Evolutionary conservation across 2,888 invertebrate species (phyloP), one percentile per base, ranked within the genome.

Genomic region (Nomada fucata): DNA sequence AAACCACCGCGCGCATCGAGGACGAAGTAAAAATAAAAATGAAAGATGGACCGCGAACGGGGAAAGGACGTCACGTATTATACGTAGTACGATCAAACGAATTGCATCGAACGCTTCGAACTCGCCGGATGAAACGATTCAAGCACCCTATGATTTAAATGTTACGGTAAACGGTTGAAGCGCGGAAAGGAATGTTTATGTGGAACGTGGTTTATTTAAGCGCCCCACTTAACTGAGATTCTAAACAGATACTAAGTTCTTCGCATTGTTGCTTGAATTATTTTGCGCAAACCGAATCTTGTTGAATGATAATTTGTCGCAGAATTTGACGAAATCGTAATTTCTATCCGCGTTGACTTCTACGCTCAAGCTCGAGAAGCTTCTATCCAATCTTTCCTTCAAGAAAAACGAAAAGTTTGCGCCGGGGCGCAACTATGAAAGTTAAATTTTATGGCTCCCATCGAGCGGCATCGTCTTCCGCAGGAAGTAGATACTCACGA

Each of bases 391-490:
- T 65, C 53, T 73, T 29, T 65, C 20, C 18, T n/a, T 47, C 36
- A 47, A 73, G 23, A 73, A 57, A 50, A 18, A 23, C 47, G 15
- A 18, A 18, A 42, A 10, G 53, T 36, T 20, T 9, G 44, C 23
- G n/a, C 10, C 2, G 9, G 23, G 18, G 23, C 13, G 15, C 59
- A 18, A 20, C 52, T 23, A 67, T 60, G 67, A 75, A 77, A 82
- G 73, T 76, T 69, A 74, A 83, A 82, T 77, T 77, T 77, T 74
- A 59, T 65, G 65, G 53, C 70, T 82, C 26, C 57, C 65, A 23
- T 59, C 57, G 44, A 70, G 70, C 26, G 68, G 68, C 71, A 50
- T 74, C 77, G 47, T 71, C 64, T 61, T 53, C 68, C 53, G 50
- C 71, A 63, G 74, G 57, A 78, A 68, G 71, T 55, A 73, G 68